Conservation (phyloP, 2,797 vertebrate species). For the Pelochelys cantorii region DNA sequence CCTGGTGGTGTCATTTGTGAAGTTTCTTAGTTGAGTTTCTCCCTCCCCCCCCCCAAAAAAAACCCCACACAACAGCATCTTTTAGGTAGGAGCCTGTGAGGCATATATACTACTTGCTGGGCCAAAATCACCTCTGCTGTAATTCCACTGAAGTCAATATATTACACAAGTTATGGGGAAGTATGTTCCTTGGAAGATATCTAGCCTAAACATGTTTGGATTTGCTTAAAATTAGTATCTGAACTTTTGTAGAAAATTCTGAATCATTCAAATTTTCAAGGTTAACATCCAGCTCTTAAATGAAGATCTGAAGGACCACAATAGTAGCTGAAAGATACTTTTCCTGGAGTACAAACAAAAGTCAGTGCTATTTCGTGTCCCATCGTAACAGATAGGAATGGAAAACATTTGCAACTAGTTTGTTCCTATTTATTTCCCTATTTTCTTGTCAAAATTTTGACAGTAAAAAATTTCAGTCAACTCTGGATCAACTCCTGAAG, state of each 20-base stretch:
- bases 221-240: conserved; percentile 60
- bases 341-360: conserved; percentile 19
- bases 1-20: conserved; percentile 62
- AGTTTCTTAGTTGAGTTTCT: conserved; percentile 61
- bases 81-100: conserved; percentile 48
- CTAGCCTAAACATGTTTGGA: conserved; percentile 62
- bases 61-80: conserved; percentile 10
- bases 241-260: conserved; percentile 59
- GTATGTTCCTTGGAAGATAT: conserved; percentile 64
- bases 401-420: conserved; percentile 59
- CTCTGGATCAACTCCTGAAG: conserved; percentile 47
- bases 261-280: conserved; percentile 64
- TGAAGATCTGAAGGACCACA: neutral
- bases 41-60: conserved; percentile 31
- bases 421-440: conserved; percentile 1
- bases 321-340: neutral
- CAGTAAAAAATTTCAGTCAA: conserved; percentile 39
- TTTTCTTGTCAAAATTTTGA: conserved; percentile 45
- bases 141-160: conserved; percentile 70
- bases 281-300: conserved; percentile 28
- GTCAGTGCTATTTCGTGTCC: conserved; percentile 42
- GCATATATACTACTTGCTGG: conserved; percentile 46
- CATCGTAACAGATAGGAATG: conserved; percentile 54
- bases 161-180: conserved; percentile 74
- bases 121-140: conserved; percentile 67